Evolutionary conservation across 2,113 vertebrate genomes (phyloP), one percentile per base, ranked within the genome.

Genomic region (Pygoscelis antarcticus): DNA sequence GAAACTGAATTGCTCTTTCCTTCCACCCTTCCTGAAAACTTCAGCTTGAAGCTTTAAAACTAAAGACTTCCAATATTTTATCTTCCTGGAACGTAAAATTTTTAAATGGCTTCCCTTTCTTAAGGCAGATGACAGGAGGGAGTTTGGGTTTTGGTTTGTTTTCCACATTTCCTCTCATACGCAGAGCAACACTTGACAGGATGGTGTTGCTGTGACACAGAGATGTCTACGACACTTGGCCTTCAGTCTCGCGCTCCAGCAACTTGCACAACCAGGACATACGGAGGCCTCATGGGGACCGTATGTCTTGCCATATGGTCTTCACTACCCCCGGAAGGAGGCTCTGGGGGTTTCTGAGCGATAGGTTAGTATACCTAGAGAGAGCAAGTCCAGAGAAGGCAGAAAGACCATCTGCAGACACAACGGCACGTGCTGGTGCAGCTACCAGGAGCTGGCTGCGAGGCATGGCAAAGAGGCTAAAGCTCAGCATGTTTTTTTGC

Each of bases 141-240:
- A 89, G 27, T 68, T 32, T 36, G 74, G 72, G 46, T 17, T 72
- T 69, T 36, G 58, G 51, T 57, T 87, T 97, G 52, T 65, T 92
- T 96, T 78, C 86, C 74, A 52, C 19, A 2, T 72, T 87, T 69
- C 38, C 82, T 65, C 83, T 66, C 25, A 30, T 52, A 68, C 0
- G 15, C 69, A 92, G 79, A 81, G 60, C 93, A 96, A 81, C 77
- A 93, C 93, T 95, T 72, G 89, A 84, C 93, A 92, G 87, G 54
- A 69, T 93, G 90, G 93, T 93, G 96, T 95, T 97, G 95, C 87
- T 87, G 87, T 95, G 70, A 93, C 79, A 80, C 79, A 78, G 93
- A 65, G 87, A 85, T 25, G 66, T 64, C 85, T 74, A 38, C 7
- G 52, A 95, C 93, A 83, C 80, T 93, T 76, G 93, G 87, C 91